A percentile compares a stretch with the other conserved stretches of the same genome.
phyloP scores from a whole-genome alignment of 1,140 invertebrate genomes.

The Apis dorsata region DNA sequence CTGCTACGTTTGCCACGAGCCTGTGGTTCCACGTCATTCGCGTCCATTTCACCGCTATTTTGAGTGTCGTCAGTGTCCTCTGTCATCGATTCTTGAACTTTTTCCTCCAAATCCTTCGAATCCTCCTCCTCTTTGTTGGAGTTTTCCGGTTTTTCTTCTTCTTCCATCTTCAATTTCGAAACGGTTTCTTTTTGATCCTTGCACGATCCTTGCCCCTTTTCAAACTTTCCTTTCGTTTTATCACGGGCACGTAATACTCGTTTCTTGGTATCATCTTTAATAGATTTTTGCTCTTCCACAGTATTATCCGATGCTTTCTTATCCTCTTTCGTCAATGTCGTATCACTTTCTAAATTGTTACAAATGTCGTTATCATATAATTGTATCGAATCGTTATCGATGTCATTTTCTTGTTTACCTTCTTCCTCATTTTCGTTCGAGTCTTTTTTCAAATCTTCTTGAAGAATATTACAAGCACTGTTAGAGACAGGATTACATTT shows the following conservation, averaged over 20 bases:
- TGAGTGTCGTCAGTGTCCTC: conserved; percentile 39
- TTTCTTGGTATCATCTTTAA: conserved; percentile 68
- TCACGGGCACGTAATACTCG: conserved; percentile 72
- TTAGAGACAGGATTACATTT: conserved; percentile 17
- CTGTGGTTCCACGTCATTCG: conserved; percentile 61
- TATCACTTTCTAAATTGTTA: conserved; percentile 16
- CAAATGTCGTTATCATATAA: background rate
- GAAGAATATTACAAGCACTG: background rate
- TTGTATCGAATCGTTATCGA: background rate
- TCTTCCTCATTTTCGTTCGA: background rate
- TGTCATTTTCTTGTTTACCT: background rate
- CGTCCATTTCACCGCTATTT: conserved; percentile 46
- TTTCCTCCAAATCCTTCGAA: conserved; percentile 24
- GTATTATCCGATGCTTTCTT: conserved; percentile 1
- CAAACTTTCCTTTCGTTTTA: conserved; percentile 65
- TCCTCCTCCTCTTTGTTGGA: conserved; percentile 17
- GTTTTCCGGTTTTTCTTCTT: conserved; percentile 17
- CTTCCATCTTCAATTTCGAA: conserved; percentile 29
- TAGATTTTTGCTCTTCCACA: conserved; percentile 53
- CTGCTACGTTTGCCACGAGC: conserved; percentile 69
- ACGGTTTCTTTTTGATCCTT: conserved; percentile 34
- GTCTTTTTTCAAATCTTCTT: conserved; percentile 2
- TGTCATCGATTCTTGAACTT: conserved; percentile 6
- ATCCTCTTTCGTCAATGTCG: background rate
- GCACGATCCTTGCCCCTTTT: conserved; percentile 46